Conservation (phyloP, 2,797 vertebrate genomes). For the Ptychadena robeensis region DNA sequence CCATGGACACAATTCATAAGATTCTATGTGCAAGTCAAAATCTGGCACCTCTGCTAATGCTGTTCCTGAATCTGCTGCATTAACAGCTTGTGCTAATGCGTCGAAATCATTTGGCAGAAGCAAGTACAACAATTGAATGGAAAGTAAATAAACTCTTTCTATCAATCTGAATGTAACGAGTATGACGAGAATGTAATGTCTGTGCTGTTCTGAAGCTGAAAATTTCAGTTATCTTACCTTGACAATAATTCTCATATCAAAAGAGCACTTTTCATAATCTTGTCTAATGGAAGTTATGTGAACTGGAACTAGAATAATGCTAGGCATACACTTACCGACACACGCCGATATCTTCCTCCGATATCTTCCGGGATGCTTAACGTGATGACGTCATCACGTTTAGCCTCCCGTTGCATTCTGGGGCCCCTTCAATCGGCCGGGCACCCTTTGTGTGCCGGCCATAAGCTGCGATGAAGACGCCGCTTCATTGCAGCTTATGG, state of each 20-base stretch:
- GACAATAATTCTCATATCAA: slow-evolving; percentile 57
- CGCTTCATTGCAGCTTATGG: too few species aligned
- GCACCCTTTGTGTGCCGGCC: too few species aligned
- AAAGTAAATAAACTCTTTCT: slow-evolving; percentile 63
- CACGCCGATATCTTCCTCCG: too few species aligned
- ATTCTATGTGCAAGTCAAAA: slow-evolving; percentile 70
- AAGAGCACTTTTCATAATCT: slow-evolving; percentile 52
- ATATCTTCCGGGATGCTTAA: too few species aligned
- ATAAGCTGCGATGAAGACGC: too few species aligned
- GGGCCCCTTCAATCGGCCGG: too few species aligned
- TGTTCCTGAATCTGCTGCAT: slow-evolving; percentile 67
- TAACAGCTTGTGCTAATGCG: slow-evolving; percentile 68
- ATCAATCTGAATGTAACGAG: slow-evolving; percentile 59
- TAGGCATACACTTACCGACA: too few species aligned
- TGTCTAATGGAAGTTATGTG: slow-evolving; percentile 31
- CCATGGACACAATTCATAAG: slow-evolving; percentile 77
- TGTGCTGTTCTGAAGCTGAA: not conserved
- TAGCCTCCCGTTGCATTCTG: too few species aligned
- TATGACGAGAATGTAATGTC: slow-evolving; percentile 61
- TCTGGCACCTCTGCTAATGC: slow-evolving; percentile 73
- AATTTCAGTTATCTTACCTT: slow-evolving; percentile 22
- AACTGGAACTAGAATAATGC: slow-evolving; percentile 35
- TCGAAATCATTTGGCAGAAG: slow-evolving; percentile 67
- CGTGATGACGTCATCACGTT: too few species aligned
- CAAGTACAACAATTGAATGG: slow-evolving; percentile 63